Conservation (phyloP, 2,888 invertebrate genomes). For the Phrixothrix hirtus region DNA sequence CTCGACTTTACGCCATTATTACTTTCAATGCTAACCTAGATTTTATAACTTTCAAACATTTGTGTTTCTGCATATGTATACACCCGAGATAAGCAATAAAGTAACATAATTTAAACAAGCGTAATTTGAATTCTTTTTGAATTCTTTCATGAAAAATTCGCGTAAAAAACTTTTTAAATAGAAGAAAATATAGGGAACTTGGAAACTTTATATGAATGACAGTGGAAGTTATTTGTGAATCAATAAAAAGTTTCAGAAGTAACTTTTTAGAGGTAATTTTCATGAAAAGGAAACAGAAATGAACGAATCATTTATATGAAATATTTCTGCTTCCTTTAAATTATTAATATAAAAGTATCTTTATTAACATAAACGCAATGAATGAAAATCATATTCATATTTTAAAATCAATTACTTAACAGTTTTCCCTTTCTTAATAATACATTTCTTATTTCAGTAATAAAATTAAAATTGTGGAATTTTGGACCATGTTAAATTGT, state of each 20-base stretch:
- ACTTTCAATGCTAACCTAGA: constrained; percentile 4
- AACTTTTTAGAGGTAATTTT: not conserved
- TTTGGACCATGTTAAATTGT: too few species aligned
- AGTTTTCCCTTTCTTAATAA: too few species aligned
- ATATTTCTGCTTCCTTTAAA: too few species aligned
- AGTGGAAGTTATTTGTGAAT: not conserved
- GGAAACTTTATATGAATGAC: not conserved
- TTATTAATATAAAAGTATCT: too few species aligned
- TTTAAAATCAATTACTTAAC: too few species aligned
- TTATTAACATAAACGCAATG: too few species aligned
- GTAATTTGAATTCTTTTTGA: not conserved
- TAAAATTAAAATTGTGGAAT: too few species aligned
- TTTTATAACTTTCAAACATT: constrained; percentile 1
- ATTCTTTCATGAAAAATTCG: not conserved
- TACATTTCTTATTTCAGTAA: too few species aligned
- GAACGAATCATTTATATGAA: too few species aligned
- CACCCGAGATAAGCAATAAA: too few species aligned
- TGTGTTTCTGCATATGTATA: too few species aligned
- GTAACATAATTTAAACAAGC: not conserved
- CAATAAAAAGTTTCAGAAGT: not conserved
- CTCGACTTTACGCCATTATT: constrained; percentile 18
- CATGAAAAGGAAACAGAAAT: not conserved
- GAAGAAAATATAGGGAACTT: not conserved
- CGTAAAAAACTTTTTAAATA: not conserved
- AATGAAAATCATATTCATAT: too few species aligned